These are phyloP conservation scores for Clarias magur DNA, from an alignment of 2,113 vertebrate genomes.

Conservation along the genomic window DNA sequence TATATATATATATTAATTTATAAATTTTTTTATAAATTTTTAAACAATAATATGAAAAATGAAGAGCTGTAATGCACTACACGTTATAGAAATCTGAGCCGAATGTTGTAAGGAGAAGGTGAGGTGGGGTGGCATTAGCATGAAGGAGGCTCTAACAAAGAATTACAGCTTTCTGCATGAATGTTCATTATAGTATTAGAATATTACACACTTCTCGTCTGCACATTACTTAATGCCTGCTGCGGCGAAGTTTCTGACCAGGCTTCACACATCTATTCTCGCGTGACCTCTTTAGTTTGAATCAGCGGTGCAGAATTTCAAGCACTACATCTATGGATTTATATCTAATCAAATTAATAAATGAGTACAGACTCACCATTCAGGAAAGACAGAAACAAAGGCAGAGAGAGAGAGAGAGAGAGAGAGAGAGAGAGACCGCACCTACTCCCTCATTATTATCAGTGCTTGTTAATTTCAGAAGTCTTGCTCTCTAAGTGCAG, in stretches of 20 bases:
- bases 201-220: slow-evolving; percentile 15
- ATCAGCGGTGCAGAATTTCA: slow-evolving; percentile 19
- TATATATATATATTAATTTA: no score
- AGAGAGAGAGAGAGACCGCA: slow-evolving; percentile 40
- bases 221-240: slow-evolving; percentile 18
- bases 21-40: not conserved
- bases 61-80: not conserved
- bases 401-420: slow-evolving; percentile 5
- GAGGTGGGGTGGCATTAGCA: not conserved
- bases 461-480: slow-evolving; percentile 56
- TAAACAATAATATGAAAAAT: not conserved
- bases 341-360: slow-evolving; percentile 34
- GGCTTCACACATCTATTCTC: not conserved
- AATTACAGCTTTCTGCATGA: slow-evolving; percentile 23
- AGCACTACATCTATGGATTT: slow-evolving; percentile 16
- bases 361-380: slow-evolving; percentile 32
- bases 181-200: slow-evolving; percentile 26
- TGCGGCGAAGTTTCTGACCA: not conserved
- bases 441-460: slow-evolving; percentile 58
- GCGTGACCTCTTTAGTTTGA: slow-evolving; percentile 10
- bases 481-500: slow-evolving; percentile 64
- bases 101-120: not conserved
- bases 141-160: slow-evolving; percentile 32
- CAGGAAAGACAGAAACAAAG: not conserved
- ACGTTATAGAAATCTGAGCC: not conserved